A percentile compares a stretch with the other conserved stretches of the same genome.
phyloP scores from a whole-genome alignment of 2,888 invertebrate genomes.

The Mimas tiliae region DNA sequence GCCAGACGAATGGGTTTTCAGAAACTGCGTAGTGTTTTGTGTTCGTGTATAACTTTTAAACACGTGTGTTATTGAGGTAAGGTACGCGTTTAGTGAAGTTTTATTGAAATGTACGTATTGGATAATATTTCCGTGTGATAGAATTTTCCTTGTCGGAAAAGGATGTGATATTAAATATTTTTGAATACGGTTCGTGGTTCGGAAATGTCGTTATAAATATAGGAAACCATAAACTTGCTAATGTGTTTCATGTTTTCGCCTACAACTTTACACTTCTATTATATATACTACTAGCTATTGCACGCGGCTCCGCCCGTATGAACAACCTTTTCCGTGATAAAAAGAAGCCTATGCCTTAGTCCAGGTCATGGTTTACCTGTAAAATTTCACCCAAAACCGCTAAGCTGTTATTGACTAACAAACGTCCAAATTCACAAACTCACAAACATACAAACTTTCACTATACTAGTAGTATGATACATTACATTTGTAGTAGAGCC shows the following conservation, averaged over 20 bases:
- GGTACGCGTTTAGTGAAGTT: constrained; percentile 4
- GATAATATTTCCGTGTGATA: background rate
- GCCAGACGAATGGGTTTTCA: constrained; percentile 9
- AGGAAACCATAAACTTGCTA: background rate
- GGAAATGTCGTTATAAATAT: background rate
- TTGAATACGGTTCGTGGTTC: background rate
- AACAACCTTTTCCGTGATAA: too few species aligned
- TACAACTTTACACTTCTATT: too few species aligned
- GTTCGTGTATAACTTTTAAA: constrained; percentile 5
- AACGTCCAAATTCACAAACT: too few species aligned
- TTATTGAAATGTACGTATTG: constrained; percentile 5
- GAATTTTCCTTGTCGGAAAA: background rate
- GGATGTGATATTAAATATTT: background rate
- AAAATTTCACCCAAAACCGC: too few species aligned
- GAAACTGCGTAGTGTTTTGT: constrained; percentile 7
- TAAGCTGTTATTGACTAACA: too few species aligned
- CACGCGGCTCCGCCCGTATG: too few species aligned
- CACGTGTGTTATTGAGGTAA: constrained; percentile 11
- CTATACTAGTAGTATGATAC: too few species aligned
- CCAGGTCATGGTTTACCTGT: too few species aligned
- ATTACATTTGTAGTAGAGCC: too few species aligned
- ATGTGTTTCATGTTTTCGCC: background rate
- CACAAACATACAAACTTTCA: too few species aligned
- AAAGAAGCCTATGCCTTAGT: too few species aligned
- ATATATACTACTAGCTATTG: too few species aligned